Evolutionary conservation across 2,888 invertebrate genomes (phyloP), one percentile per base, ranked within the genome.

Genomic region (Eueremaeus valkanovi): DNA sequence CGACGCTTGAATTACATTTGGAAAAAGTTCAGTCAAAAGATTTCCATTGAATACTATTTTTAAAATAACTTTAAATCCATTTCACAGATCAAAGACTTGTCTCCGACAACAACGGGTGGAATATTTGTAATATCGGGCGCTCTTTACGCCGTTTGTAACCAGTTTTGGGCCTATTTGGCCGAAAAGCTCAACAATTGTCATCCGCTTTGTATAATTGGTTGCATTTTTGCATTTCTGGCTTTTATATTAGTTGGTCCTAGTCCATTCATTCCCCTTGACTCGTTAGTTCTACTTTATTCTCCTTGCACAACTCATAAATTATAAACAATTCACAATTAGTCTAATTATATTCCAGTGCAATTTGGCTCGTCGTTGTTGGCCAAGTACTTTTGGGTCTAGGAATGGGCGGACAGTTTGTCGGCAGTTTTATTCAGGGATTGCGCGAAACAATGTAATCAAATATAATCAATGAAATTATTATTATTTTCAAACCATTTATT

Each of bases 1-100:
- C 74, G 16, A 58, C 74, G 8, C 63, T 74, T 18, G 66, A 66
- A 13, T 58, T 45, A 13, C 74, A 74, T 68, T 68, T 68, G 33
- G 42, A 42, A 68, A 68, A 40, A 6, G 68, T 68, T 16, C 3
- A 13, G 24, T 24, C 29, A 8, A 58, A 27, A 24, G 9, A 8
- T 16, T 27, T 58, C 5, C 29, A 18, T n/a, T 13, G 5, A 18
- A 63, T n/a, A 18, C n/a, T 33, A 27, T 29, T 24, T 21, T 24
- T 5, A 27, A 58, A 33, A 58, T 16, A 58, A 58, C 16, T 27
- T 2, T 29, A 18, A 27, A 1, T 58, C 31, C 13, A 27, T 3
- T 29, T 29, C 8, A 40, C 42, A 68, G 68, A 68, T 68, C 9
- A 11, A 68, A 40, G 8, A 40, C 24, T 24, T 68, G 13, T 68